phyloP scores from a whole-genome alignment of 2,797 vertebrate species.

The Chelonia mydas region DNA sequence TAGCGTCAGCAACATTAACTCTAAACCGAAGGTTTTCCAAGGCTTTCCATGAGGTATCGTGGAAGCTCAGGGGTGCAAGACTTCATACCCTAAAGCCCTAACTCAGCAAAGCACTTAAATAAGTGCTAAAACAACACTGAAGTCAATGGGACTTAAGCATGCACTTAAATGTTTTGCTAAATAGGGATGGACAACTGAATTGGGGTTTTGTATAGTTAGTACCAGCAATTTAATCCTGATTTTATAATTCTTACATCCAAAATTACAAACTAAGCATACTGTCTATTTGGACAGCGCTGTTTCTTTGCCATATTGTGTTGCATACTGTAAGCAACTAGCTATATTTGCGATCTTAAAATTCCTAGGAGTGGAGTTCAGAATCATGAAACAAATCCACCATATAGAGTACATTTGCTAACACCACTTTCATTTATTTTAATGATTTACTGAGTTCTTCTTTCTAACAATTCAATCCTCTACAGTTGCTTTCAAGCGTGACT shows the following conservation, averaged over 20 bases:
- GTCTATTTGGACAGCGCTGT: background rate
- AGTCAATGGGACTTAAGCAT: background rate
- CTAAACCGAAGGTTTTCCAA: background rate
- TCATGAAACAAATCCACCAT: constrained; percentile 62
- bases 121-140: background rate
- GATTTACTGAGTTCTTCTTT: no score
- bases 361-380: constrained; percentile 28
- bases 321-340: constrained; percentile 1
- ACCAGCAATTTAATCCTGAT: background rate
- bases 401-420: constrained; percentile 59
- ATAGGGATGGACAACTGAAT: background rate
- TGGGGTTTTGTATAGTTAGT: background rate
- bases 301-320: constrained; percentile 41
- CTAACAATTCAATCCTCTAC: no score
- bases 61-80: background rate
- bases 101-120: background rate
- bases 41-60: background rate
- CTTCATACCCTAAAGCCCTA: background rate
- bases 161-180: constrained; percentile 39
- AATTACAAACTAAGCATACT: constrained; percentile 20
- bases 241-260: background rate
- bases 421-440: background rate
- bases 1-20: background rate
- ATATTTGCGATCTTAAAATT: constrained; percentile 11
- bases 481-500: background rate